Percentiles rank a stretch among this genome's conserved stretches.
These are phyloP conservation scores for Plusia festucae DNA, from an alignment of 2,888 invertebrate species.

Conservation along the genomic window DNA sequence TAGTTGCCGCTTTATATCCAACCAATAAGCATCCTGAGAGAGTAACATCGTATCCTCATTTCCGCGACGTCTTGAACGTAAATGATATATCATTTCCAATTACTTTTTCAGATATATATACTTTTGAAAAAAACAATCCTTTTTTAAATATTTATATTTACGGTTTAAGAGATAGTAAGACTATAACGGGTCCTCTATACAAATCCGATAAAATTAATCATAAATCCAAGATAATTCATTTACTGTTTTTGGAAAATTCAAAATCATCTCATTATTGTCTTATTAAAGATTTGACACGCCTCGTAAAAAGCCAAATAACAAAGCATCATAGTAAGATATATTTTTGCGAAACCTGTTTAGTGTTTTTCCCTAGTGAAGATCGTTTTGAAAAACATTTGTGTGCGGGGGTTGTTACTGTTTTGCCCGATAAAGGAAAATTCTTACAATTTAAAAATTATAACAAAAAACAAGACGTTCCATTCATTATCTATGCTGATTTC, in stretches of 20 bases:
- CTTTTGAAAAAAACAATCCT: too few relatives aligned
- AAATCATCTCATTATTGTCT: conserved; percentile 12
- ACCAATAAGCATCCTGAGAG: background rate
- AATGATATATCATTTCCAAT: background rate
- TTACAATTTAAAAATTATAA: too few relatives aligned
- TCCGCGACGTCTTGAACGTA: background rate
- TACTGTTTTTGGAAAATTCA: conserved; percentile 7
- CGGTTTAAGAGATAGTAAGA: too few relatives aligned
- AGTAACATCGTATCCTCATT: background rate
- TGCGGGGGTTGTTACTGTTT: too few relatives aligned
- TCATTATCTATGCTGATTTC: too few relatives aligned
- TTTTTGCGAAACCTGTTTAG: conserved; percentile 8
- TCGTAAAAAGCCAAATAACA: conserved; percentile 12
- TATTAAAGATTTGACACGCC: conserved; percentile 5
- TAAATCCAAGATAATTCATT: conserved; percentile 7
- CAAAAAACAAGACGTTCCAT: too few relatives aligned
- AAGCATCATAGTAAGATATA: conserved; percentile 6
- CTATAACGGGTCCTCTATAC: too few relatives aligned
- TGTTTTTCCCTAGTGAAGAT: background rate
- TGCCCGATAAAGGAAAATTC: too few relatives aligned
- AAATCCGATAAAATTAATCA: too few relatives aligned
- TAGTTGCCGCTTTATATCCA: background rate
- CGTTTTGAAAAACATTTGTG: too few relatives aligned
- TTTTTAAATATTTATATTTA: too few relatives aligned
- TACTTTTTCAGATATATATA: background rate